phyloP scores from a whole-genome alignment of 2,888 invertebrate species.

The Xestia rhomboidea region DNA sequence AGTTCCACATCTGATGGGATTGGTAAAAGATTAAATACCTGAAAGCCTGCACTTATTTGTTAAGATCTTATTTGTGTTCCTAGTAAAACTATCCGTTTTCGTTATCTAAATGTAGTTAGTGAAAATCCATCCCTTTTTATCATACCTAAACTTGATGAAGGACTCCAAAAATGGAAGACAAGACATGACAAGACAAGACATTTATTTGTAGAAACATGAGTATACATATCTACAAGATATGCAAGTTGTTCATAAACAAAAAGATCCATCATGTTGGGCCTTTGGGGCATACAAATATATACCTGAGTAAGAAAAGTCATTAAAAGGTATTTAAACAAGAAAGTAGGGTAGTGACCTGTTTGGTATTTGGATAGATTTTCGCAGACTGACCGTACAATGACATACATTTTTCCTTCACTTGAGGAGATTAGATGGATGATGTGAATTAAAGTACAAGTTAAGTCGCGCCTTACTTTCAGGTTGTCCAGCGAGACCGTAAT shows the following conservation, averaged over 20 bases:
- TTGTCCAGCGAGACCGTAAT: constrained; percentile 89
- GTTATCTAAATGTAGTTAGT: background rate
- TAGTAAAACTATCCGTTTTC: background rate
- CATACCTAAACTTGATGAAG: background rate
- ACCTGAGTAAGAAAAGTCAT: no score
- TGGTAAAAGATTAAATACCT: background rate
- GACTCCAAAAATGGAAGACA: background rate
- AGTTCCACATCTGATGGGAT: constrained; percentile 86
- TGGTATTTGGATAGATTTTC: background rate
- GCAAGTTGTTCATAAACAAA: no score
- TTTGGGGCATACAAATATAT: no score
- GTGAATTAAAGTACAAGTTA: background rate
- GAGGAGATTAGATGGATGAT: background rate
- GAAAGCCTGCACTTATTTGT: background rate
- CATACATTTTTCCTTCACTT: background rate
- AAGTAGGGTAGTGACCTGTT: background rate
- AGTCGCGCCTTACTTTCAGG: constrained; percentile 81
- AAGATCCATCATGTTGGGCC: no score
- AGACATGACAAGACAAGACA: no score
- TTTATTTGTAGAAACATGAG: no score
- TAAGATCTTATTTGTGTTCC: background rate
- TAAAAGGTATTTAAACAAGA: no score
- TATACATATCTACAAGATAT: no score
- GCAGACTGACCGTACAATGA: background rate
- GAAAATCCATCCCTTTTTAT: background rate